phyloP scores from a whole-genome alignment of 2,113 vertebrate species.

The Rhea pennata region DNA sequence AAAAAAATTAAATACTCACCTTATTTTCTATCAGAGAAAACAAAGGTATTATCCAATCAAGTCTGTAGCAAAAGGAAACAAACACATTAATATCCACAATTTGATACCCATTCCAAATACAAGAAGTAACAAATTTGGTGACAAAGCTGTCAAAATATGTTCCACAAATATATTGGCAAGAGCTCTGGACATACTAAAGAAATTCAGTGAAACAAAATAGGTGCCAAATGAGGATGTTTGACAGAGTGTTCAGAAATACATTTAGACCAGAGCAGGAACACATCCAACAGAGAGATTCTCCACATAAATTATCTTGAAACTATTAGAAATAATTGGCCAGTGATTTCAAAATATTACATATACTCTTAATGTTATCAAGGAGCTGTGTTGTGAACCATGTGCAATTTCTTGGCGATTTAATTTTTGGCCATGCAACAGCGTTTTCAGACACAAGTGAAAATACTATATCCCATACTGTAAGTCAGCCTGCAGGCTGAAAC shows the following conservation, averaged over 20 bases:
- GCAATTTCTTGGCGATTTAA: constrained; percentile 72
- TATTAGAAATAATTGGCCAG: constrained; percentile 85
- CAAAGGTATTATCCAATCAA: constrained; percentile 59
- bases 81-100: constrained; percentile 73
- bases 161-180: constrained; percentile 83
- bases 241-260: constrained; percentile 79
- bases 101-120: constrained; percentile 78
- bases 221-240: constrained; percentile 81
- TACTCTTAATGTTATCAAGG: constrained; percentile 78
- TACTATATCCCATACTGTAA: constrained; percentile 59
- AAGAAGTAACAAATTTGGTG: constrained; percentile 82
- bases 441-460: constrained; percentile 66
- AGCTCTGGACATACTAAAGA: constrained; percentile 81
- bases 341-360: constrained; percentile 87
- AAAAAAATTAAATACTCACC: neutral
- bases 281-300: constrained; percentile 78
- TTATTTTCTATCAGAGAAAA: neutral
- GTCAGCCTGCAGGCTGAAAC: constrained; percentile 48
- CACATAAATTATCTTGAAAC: constrained; percentile 82
- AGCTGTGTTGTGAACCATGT: constrained; percentile 78
- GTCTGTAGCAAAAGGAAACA: constrained; percentile 66
- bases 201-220: constrained; percentile 80
- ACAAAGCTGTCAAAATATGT: constrained; percentile 87
- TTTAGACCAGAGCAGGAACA: constrained; percentile 82
- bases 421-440: constrained; percentile 51